Evolutionary conservation across 1,140 invertebrate species (phyloP), one percentile per base, ranked within the genome.

Genomic region (Oncopeltus fasciatus): DNA sequence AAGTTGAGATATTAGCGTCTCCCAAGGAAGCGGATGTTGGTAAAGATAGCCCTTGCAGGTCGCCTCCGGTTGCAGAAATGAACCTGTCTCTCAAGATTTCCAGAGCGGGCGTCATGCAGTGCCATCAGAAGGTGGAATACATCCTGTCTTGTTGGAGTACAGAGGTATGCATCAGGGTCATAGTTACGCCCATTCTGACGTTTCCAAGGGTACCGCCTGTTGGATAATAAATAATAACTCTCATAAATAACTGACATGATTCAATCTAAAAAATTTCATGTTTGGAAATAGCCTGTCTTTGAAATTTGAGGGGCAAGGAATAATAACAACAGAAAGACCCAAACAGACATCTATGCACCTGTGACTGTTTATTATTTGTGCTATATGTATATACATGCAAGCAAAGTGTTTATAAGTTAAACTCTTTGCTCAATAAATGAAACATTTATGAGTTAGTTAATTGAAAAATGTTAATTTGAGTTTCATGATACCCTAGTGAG

Each of bases 11-110:
- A 49, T 43, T 38, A 57, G 44, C 68, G 62, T 26, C 68, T 66
- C 18, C 80, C 81, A 47, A 82, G 68, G 68, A 82, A 82, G n/a
- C 80, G 75, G 62, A 83, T 81, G 67, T 81, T 82, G 62, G 80
- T 81, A 66, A 80, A 80, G 16, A 83, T 75, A 9, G 76, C 71
- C 56, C 74, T 74, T 18, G 80, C 79, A 0, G 79, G 78, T 64
- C 80, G 74, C 62, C 76, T 77, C 31, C 80, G 72, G 69, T 82
- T 82, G 67, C 81, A 83, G 69, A 82, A 82, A 64, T 78, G 75
- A 0, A 83, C 74, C n/a, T 75, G 75, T 64, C 75, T 73, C 29
- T 75, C 74, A 59, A 69, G 69, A 61, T 78, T 78, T 0, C 79
- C 81, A 58, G 76, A 75, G 24, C 76, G 74, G 60, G 79, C 76